Base-by-base conservation (phyloP, 2,797 vertebrate genomes). In the Nyctalus aviator region DNA sequence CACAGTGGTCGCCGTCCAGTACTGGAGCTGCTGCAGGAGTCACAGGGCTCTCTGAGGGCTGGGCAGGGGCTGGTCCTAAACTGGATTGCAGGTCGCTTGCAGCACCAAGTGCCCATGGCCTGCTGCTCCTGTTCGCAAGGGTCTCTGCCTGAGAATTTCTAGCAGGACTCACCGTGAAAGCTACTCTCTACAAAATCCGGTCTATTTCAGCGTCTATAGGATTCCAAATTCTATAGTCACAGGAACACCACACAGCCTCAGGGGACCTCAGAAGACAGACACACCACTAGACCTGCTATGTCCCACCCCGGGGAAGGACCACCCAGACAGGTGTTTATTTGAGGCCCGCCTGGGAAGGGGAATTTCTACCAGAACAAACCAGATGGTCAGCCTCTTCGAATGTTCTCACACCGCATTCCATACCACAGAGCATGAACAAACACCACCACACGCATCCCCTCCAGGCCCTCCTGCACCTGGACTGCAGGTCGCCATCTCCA, bases 381-480 rank as follows among this genome's bases (percentile, higher is more conserved):
- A 53, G 83, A 23, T 1, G 13, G 68, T 27, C 72, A 66, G 72
- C 41, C 77, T 87, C 66, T 81, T 53, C 50, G 59, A 62, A 30
- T 76, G 3, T 4, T 78, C 53, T 78, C n/a, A 35, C 25, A 57
- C 59, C 59, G 53, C 8, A 0, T 41, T n/a, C 37, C 35, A 44
- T 1, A 8, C 5, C 4, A 12, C 8, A 2, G 7, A 68, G 32
- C 32, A 55, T n/a, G 59, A 77, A 57, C 14, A 79, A 66, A 72
- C 44, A 27, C 1, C 0, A 4, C 23, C 10, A 21, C 11, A 20
- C 0, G 1, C 2, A 7, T 14, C 77, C 32, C 4, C 25, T n/a
- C 9, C 18, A 6, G 23, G 62, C 53, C 35, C 27, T 10, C 32
- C 50, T 41, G 35, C 35, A 37, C 35, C 35, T 37, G 35, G 35